Base-by-base conservation (phyloP, 2,113 vertebrate genomes). In the Perccottus glenii region DNA sequence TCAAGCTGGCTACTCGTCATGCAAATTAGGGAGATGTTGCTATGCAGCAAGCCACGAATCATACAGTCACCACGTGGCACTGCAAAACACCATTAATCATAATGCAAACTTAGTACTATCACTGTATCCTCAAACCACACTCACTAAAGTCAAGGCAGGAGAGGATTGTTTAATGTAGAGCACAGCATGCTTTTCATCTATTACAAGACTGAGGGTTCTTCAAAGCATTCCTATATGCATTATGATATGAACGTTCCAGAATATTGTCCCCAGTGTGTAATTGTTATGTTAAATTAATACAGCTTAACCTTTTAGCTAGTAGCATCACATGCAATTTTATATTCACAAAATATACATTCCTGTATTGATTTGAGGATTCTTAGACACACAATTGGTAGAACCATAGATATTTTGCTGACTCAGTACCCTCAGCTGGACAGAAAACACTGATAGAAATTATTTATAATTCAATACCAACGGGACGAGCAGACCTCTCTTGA, bases 1-100 rank as follows among this genome's bases (percentile, higher is more conserved):
- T 59, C 46, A 61, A 73, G 62, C 73, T 73, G 64, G 59, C 60
- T 44, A 58, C 62, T 40, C 14, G 48, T 80, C 74, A 78, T 76
- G 71, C 68, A 73, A 76, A 76, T 64, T 36, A 70, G 35, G 43
- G 63, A 62, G 44, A 64, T 15, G 55, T 32, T 71, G 48, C 49
- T 69, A 48, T 66, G 63, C 53, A 10, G 5, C 4, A 0, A 38
- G 58, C 62, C 45, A n/a, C 36, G 60, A 66, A 48, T 59, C 52
- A 50, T 50, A 50, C 60, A 44, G 45, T 50, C 16, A 8, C 5
- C 33, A 45, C 11, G n/a, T 12, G 19, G 7, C 36, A 32, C 36
- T 8, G 38, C 32, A 16, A 38, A 45, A 64, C 35, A 9, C 11
- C 45, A 69, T 62, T 70, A 8, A 70, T 73, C 64, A 59, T 58